Evolutionary conservation across 2,888 invertebrate species (phyloP), one percentile per base, ranked within the genome.

Genomic region (Ennomos fuscantarius): DNA sequence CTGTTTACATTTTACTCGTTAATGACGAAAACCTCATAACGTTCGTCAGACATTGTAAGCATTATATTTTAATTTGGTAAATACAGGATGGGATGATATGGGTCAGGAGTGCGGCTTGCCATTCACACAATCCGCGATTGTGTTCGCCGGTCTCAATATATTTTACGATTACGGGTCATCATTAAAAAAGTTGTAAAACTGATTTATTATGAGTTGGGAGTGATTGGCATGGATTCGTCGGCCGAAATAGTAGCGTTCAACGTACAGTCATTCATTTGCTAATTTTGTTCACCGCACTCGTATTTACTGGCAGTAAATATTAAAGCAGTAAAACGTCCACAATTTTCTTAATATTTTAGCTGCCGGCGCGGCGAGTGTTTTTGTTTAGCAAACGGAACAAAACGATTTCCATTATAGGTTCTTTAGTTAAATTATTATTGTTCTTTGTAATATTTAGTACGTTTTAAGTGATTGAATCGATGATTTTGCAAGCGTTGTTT

Each of bases 131-230:
- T 67, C 53, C 47, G 39, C 55, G 50, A 61, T 58, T 62, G 58
- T 63, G 47, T 49, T 33, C 57, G 46, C 39, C 50, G 41, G 49
- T 53, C 59, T 64, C 62, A 62, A 63, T 59, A 78, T 82, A 73
- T 78, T 68, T 73, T 68, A 78, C 64, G 60, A 65, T 89, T 84
- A 87, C 80, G 76, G 78, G 61, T 66, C 76, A 78, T 80, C 86
- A 87, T 91, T 87, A 91, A 89, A 87, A 84, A 74, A 76, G 81
- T 76, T 81, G 85, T 87, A 86, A 89, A 87, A 81, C 79, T 92
- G 90, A 91, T 90, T 91, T 91, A 91, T 74, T 72, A 66, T 71
- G 50, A 66, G 63, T 68, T 73, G 73, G 67, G 75, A 83, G 78
- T 84, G 84, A 87, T 87, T 80, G 75, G 74, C 78, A 68, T 80